These are phyloP conservation scores for Eurois occulta DNA, from an alignment of 2,888 invertebrate genomes.

Conservation along the genomic window DNA sequence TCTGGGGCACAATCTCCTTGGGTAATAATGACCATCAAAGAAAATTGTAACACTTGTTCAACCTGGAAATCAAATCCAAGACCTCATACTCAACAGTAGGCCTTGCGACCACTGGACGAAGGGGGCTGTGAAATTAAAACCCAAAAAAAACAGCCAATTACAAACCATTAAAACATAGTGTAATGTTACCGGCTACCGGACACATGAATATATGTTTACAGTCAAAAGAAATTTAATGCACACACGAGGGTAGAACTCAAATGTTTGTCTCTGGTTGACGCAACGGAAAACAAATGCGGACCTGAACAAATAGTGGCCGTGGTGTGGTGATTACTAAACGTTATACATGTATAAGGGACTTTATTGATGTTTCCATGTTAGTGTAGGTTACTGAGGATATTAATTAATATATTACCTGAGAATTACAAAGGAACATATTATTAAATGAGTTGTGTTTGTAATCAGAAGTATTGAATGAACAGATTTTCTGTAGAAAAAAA, in stretches of 20 bases:
- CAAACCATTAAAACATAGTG: not conserved
- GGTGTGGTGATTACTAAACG: slow-evolving; percentile 48
- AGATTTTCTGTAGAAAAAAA: no score
- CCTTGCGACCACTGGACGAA: not conserved
- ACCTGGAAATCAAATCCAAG: not conserved
- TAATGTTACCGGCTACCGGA: slow-evolving; percentile 31
- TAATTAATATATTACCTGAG: not conserved
- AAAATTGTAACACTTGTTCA: not conserved
- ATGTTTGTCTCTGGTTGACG: slow-evolving; percentile 48
- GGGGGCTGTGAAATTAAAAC: not conserved
- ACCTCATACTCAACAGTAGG: not conserved
- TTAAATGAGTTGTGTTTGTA: not conserved
- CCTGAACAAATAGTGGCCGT: slow-evolving; percentile 49
- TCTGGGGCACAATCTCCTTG: no score
- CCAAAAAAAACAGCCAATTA: slow-evolving; percentile 16
- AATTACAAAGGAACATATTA: not conserved
- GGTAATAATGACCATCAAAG: no score
- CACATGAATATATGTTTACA: slow-evolving; percentile 34
- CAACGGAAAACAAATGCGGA: slow-evolving; percentile 33
- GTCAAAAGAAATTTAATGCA: slow-evolving; percentile 54
- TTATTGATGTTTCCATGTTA: slow-evolving; percentile 28
- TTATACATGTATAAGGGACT: slow-evolving; percentile 6
- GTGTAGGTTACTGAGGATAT: slow-evolving; percentile 2
- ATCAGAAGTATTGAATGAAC: no score
- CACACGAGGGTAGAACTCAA: slow-evolving; percentile 49